Evolutionary conservation across 2,888 invertebrate species (phyloP), one percentile per base, ranked within the genome.

Genomic region (Crossocerus cetratus): DNA sequence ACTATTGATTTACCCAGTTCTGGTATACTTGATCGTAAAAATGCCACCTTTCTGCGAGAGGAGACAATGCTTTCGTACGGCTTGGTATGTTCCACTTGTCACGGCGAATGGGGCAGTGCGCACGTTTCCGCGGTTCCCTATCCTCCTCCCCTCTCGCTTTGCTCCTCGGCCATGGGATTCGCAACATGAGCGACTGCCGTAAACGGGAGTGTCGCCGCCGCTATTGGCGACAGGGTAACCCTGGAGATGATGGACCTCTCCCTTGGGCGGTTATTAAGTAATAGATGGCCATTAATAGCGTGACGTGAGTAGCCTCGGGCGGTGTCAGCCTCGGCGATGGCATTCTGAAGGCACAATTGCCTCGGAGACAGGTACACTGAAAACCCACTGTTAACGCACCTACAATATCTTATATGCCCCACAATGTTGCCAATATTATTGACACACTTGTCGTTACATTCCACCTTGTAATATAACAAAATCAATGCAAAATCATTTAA

Each of bases 221-320:
- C 3, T 49, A 16, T 49, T 49, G 49, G 20, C 21, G 61, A 20
- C 49, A 43, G 32, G 45, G 49, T 63, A 42, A 53, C 72, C 54
- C 77, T 56, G 65, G 65, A 71, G 74, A 80, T 76, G 57, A 77
- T 57, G 54, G 68, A 60, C 65, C 32, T 74, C 62, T 58, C 44
- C 53, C 64, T 58, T 69, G 59, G 45, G 73, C 61, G 64, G 69
- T 55, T 72, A 73, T 82, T 81, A 81, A 75, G 75, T 85, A 86
- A 85, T 82, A 74, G 81, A 66, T 67, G 76, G 82, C 81, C 83
- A 85, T 86, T 84, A 85, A 69, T 68, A 64, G 56, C 72, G 73
- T 72, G 83, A 80, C 78, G 83, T 72, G 83, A 78, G 73, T 32
- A 8, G 32, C 32, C 32, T 32, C 32, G 32, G 32, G 32, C 32